These are phyloP conservation scores for Ailurus styani DNA, from an alignment of 2,113 vertebrate species.

Conservation along the genomic window DNA sequence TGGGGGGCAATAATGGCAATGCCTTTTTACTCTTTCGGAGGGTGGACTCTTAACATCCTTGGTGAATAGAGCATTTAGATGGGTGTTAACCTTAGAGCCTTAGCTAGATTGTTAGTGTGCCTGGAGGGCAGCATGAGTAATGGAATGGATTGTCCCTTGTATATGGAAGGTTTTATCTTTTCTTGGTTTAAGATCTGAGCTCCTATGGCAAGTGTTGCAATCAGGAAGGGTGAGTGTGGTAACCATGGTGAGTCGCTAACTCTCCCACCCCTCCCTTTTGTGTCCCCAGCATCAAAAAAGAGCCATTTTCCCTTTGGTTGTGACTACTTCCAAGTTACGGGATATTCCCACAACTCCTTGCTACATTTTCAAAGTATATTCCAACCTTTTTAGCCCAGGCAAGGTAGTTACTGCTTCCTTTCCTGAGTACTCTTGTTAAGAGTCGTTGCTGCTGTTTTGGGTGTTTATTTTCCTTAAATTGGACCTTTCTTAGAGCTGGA, in stretches of 20 bases:
- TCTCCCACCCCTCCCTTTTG: neutral
- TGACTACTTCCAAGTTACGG: neutral
- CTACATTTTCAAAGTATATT: neutral
- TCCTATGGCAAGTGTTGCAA: neutral
- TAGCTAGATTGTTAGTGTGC: neutral
- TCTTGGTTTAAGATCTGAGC: neutral
- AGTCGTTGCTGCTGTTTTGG: neutral
- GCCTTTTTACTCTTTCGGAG: neutral
- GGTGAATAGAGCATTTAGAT: neutral
- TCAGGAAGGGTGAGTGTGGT: neutral
- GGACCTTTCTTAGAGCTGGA: neutral
- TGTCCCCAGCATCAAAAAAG: neutral
- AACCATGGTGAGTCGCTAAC: neutral
- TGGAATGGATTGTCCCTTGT: neutral
- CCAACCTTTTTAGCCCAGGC: neutral
- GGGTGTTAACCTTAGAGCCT: neutral
- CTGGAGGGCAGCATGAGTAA: neutral
- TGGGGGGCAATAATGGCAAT: neutral
- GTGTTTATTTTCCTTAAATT: constrained; percentile 11
- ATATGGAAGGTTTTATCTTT: neutral
- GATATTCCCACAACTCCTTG: neutral
- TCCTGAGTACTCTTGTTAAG: neutral
- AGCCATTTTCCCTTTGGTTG: neutral
- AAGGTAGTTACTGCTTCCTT: neutral
- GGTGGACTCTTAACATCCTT: neutral